These are phyloP conservation scores for Cinclus cinclus DNA, from an alignment of 2,113 vertebrate genomes.

Conservation along the genomic window DNA sequence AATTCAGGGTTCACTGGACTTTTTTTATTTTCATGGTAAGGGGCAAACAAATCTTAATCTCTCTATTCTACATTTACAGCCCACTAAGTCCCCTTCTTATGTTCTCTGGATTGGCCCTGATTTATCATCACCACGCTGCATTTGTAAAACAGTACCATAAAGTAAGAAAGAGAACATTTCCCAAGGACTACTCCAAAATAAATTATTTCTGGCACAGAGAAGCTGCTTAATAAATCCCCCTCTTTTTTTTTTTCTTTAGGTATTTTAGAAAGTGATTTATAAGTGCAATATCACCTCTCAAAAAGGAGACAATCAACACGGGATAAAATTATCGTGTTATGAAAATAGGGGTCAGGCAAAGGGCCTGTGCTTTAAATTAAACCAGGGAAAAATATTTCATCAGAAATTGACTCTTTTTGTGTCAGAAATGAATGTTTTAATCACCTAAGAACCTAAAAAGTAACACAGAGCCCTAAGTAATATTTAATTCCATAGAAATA, in stretches of 20 bases:
- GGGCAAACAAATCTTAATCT: slow-evolving; percentile 70
- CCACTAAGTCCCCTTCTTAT: slow-evolving; percentile 60
- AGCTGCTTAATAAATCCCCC: slow-evolving; percentile 78
- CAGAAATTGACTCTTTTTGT: slow-evolving; percentile 79
- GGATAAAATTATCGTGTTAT: slow-evolving; percentile 79
- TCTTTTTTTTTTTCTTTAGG: slow-evolving; percentile 69
- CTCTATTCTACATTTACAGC: slow-evolving; percentile 22
- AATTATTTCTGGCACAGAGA: slow-evolving; percentile 75
- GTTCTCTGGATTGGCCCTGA: slow-evolving; percentile 50
- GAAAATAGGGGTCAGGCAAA: slow-evolving; percentile 82
- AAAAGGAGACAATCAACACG: slow-evolving; percentile 80
- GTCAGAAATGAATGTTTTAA: slow-evolving; percentile 82
- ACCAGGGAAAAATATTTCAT: slow-evolving; percentile 71
- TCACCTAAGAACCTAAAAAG: slow-evolving; percentile 69
- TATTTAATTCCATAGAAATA: slow-evolving; percentile 71
- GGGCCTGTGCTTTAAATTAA: slow-evolving; percentile 78
- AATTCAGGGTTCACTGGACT: slow-evolving; percentile 20
- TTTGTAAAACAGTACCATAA: slow-evolving; percentile 63
- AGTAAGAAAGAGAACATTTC: slow-evolving; percentile 68
- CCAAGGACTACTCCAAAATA: slow-evolving; percentile 78
- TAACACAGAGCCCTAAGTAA: slow-evolving; percentile 65
- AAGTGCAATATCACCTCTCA: slow-evolving; percentile 76
- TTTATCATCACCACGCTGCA: slow-evolving; percentile 58
- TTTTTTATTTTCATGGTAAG: slow-evolving; percentile 45
- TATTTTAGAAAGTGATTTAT: slow-evolving; percentile 84